Percentiles rank a stretch among this genome's conserved stretches.
Conservation (phyloP, 2,113 vertebrate species). For the Gambusia holbrooki region DNA sequence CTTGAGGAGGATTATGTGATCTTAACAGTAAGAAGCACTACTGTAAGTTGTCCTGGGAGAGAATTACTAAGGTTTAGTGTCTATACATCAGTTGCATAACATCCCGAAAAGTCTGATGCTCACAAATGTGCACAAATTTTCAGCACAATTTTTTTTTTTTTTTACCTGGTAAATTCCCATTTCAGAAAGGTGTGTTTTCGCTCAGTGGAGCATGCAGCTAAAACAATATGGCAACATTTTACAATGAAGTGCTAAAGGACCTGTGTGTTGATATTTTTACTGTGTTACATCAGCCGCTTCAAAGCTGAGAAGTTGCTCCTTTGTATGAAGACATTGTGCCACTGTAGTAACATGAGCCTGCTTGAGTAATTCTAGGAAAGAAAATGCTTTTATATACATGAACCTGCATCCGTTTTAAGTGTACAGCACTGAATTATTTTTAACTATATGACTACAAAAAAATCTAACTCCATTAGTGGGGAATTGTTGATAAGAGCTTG, state of each 20-base stretch:
- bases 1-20: conserved; percentile 68
- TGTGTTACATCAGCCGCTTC: conserved; percentile 46
- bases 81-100: conserved; percentile 30
- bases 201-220: conserved; percentile 28
- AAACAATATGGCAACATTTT: conserved; percentile 15
- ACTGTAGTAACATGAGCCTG: conserved; percentile 60
- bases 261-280: conserved; percentile 49
- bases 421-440: conserved; percentile 28
- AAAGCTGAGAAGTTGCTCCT: conserved; percentile 52
- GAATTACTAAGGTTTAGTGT: conserved; percentile 50
- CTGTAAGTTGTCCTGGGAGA: conserved; percentile 25
- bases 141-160: conserved; percentile 17
- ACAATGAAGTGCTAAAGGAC: conserved; percentile 59
- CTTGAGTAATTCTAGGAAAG: conserved; percentile 30
- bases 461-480: conserved; percentile 5
- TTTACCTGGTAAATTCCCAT: conserved; percentile 16
- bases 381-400: conserved; percentile 63
- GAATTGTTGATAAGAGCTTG: conserved; percentile 11
- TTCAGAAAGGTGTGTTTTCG: not conserved
- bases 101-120: conserved; percentile 41
- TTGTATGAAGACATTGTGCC: conserved; percentile 71
- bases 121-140: conserved; percentile 20
- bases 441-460: not conserved
- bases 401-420: conserved; percentile 42
- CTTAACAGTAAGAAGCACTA: conserved; percentile 27